These are phyloP conservation scores for Anagrus nilaparvatae DNA, from an alignment of 1,140 invertebrate species.

Conservation along the genomic window DNA sequence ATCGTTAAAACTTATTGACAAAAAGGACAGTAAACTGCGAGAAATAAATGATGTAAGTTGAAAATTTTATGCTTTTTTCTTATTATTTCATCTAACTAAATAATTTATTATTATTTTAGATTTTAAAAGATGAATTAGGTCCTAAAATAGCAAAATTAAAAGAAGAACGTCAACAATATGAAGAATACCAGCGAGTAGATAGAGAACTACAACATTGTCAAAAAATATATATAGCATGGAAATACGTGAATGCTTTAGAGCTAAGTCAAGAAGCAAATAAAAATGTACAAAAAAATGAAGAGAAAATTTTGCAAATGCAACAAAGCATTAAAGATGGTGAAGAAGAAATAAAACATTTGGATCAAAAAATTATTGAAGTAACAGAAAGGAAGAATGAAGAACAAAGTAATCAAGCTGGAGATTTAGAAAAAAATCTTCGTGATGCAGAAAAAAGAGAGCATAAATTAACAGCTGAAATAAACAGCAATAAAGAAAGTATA, in stretches of 20 bases:
- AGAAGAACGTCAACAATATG: constrained; percentile 72
- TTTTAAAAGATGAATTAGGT: constrained; percentile 78
- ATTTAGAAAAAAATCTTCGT: constrained; percentile 57
- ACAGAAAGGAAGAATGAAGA: constrained; percentile 43
- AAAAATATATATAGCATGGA: constrained; percentile 67
- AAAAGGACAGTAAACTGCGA: constrained; percentile 84
- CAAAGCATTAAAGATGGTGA: constrained; percentile 46
- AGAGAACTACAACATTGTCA: constrained; percentile 79
- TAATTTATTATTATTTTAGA: constrained; percentile 40
- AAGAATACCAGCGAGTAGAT: constrained; percentile 80
- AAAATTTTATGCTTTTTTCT: constrained; percentile 6
- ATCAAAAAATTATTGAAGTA: constrained; percentile 43
- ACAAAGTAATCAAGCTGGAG: constrained; percentile 38
- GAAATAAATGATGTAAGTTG: constrained; percentile 72
- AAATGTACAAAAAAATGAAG: constrained; percentile 43
- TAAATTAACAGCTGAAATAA: constrained; percentile 53
- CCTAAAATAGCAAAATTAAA: constrained; percentile 81
- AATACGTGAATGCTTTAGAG: constrained; percentile 49
- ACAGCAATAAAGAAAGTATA: constrained; percentile 59
- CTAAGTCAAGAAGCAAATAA: constrained; percentile 44
- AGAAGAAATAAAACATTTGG: constrained; percentile 45
- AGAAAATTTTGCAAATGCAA: constrained; percentile 44
- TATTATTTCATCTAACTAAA: constrained; percentile 7
- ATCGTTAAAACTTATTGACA: constrained; percentile 81
- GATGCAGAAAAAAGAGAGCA: constrained; percentile 58